Evolutionary conservation across 2,113 vertebrate species (phyloP).

Genomic region (Sturnira hondurensis): DNA sequence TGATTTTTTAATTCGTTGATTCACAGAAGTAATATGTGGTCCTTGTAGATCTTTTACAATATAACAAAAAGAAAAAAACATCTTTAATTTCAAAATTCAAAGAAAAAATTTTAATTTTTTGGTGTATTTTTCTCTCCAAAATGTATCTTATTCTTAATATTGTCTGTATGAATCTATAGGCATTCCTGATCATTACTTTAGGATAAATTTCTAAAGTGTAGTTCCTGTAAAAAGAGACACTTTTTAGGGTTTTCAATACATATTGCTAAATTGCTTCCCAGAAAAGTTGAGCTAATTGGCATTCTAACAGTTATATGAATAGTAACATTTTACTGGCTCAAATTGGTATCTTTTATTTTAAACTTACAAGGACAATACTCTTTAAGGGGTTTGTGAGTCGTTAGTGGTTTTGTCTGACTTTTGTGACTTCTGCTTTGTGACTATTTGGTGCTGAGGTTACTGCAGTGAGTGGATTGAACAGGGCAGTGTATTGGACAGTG

Average conservation of each 20-base stretch:
- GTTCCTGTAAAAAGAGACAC: not conserved
- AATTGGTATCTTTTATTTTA: not conserved
- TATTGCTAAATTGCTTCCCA: not conserved
- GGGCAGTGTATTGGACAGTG: not conserved
- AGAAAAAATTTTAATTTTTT: not conserved
- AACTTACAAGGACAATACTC: not conserved
- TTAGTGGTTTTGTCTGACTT: not conserved
- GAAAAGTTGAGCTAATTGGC: not conserved
- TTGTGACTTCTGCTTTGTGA: not conserved
- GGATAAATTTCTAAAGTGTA: not conserved
- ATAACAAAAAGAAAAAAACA: not conserved
- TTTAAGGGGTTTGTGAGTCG: not conserved
- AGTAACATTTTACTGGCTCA: not conserved
- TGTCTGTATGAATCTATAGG: not conserved
- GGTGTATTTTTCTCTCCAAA: not conserved
- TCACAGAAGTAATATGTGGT: not conserved
- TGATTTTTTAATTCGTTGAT: not conserved
- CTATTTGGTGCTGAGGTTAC: not conserved
- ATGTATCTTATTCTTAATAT: not conserved
- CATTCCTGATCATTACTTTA: not conserved
- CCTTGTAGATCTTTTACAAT: not conserved
- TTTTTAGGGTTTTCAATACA: not conserved
- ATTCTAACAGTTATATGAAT: not conserved
- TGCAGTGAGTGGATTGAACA: not conserved
- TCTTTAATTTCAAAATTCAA: not conserved